These are phyloP conservation scores for Romanogobio albipinnatus DNA, from an alignment of 2,113 vertebrate species.

Conservation along the genomic window DNA sequence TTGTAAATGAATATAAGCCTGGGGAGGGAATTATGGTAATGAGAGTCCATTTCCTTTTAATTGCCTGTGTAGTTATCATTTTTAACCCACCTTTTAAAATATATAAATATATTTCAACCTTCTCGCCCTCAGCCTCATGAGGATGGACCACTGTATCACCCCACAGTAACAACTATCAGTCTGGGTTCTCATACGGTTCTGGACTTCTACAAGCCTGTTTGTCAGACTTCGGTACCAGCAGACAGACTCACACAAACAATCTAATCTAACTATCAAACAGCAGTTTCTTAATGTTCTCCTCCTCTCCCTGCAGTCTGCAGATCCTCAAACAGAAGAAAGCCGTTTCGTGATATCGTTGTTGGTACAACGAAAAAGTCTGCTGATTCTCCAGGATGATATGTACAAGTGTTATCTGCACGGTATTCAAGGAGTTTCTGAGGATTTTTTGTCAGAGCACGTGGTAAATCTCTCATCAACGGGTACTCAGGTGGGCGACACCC, in stretches of 20 bases:
- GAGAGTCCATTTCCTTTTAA: neutral
- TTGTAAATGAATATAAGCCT: slow-evolving; percentile 87
- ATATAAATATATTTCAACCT: neutral
- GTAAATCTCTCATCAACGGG: slow-evolving; percentile 71
- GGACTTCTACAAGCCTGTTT: slow-evolving; percentile 83
- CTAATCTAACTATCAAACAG: neutral
- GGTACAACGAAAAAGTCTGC: slow-evolving; percentile 80
- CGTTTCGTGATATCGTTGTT: slow-evolving; percentile 80
- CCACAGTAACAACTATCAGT: slow-evolving; percentile 87
- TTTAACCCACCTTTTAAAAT: neutral
- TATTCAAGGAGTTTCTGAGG: slow-evolving; percentile 67
- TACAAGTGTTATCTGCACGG: slow-evolving; percentile 85
- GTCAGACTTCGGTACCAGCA: slow-evolving; percentile 53
- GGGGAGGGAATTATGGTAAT: slow-evolving; percentile 89
- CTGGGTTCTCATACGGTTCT: slow-evolving; percentile 87
- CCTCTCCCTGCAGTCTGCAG: slow-evolving; percentile 31
- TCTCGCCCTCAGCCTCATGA: slow-evolving; percentile 80
- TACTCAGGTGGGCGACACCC: slow-evolving; percentile 62
- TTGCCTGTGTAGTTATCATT: neutral
- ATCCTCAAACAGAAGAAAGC: slow-evolving; percentile 73
- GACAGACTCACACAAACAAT: neutral
- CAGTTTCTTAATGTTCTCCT: neutral
- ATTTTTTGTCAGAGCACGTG: slow-evolving; percentile 73
- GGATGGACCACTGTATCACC: slow-evolving; percentile 89
- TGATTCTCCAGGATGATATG: slow-evolving; percentile 82